Base-by-base conservation (phyloP, 2,113 vertebrate genomes). In the Myiopsitta monachus region DNA sequence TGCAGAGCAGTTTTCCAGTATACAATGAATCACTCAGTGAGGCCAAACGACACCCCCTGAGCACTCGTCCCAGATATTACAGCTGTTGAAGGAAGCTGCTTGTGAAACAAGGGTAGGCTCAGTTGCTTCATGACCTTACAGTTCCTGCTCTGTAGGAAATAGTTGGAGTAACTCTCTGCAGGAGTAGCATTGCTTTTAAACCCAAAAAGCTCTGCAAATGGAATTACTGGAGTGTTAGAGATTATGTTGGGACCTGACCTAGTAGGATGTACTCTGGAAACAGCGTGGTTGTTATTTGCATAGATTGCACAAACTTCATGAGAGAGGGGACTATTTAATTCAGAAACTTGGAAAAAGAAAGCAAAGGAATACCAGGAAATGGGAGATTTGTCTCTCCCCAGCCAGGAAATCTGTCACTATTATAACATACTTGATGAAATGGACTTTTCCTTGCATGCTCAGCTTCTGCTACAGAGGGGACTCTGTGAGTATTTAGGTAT, bases 1-100 rank as follows among this genome's bases (percentile, higher is more conserved):
- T 95, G 91, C 78, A 70, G 96, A 97, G 88, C 91, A 94, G 87
- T 96, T 97, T 98, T 95, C 88, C 93, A 89, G 91, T 87, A 88
- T 70, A 93, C 82, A 96, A 80, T 97, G 94, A 98, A 92, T 97
- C 96, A 96, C 96, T 97, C 96, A 96, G 90, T 97, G 96, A 96
- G 95, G 92, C 93, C 96, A 94, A 87, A 51, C 84, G 93, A 96
- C 83, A 92, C 94, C 91, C 80, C 52, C 82, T 18, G 21, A 95
- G 57, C 74, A 41, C 85, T 97, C 54, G 84, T 96, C 96, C 95
- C 89, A 97, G 94, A 94, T 97, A 97, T 94, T 96, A 96, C 49
- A 94, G 90, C 88, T 95, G 80, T 89, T 96, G 92, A 96, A 72
- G 82, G 89, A 94, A 96, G 66, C 93, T 92, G 81, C 81, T 97